Evolutionary conservation across 2,888 invertebrate species (phyloP), one percentile per base, ranked within the genome.

Genomic region (Thereva unica): DNA sequence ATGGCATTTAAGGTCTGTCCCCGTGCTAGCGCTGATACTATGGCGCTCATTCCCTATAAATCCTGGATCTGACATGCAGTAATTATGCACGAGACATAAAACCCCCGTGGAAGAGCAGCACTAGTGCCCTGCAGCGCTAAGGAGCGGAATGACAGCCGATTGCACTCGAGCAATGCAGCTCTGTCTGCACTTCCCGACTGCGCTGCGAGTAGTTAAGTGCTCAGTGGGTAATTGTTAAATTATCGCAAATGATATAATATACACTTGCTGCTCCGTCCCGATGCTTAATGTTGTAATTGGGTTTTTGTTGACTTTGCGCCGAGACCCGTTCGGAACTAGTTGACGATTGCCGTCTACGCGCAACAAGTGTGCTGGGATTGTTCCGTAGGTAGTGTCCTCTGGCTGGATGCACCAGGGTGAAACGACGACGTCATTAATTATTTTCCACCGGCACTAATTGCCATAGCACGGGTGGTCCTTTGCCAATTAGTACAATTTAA

Each of bases 181-280:
- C 10, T 49, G 3, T 23, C 23, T 23, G 23, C 23, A 23, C 23
- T 23, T 23, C 23, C 23, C 23, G 23, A 23, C 23, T 23, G 23
- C 23, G 23, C 2, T 23, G 23, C 23, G 23, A 23, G 23, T 23
- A 23, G 23, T 23, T 23, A 23, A 23, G 23, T 23, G 12, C 55
- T 23, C 9, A 40, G 9, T 34, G 35, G 34, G 57, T 57, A 57
- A 57, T 57, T 57, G 57, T 57, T 57, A 57, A 57, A 57, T 57
- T 57, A 57, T 59, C 38, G 37, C 49, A 59, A 59, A 49, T 59
- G 41, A 59, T 49, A 59, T 59, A 59, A 59, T 59, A 45, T 38
- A 35, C 10, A 23, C 34, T 59, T 35, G 49, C 45, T 59, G 10
- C 3, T 37, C 40, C 7, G 47, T 23, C 2, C 23, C 1, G 23